These are phyloP conservation scores for Penaeus indicus DNA, from an alignment of 1,140 invertebrate genomes.

Conservation along the genomic window DNA sequence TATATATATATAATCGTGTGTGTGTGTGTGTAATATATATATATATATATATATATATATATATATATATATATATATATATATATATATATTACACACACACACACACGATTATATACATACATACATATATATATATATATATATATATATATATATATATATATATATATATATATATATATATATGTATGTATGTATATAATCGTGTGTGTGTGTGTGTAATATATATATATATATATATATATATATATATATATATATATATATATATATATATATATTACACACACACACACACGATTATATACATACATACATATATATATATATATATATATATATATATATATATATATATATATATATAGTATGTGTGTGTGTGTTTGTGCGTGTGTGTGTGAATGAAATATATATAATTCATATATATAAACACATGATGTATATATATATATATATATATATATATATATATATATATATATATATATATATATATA, in stretches of 20 bases:
- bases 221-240: not conserved
- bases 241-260: not conserved
- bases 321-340: slow-evolving; percentile 27
- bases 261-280: slow-evolving; percentile 18
- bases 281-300: too few species aligned
- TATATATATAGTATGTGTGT: slow-evolving; percentile 30
- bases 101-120: too few species aligned
- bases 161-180: slow-evolving; percentile 27
- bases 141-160: slow-evolving; percentile 19
- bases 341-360: slow-evolving; percentile 21
- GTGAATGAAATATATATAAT: not conserved
- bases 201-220: too few species aligned
- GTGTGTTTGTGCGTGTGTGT: too few species aligned
- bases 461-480: too few species aligned
- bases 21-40: too few species aligned
- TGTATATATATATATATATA: too few species aligned
- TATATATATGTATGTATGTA: slow-evolving; percentile 12
- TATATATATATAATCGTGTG: too few species aligned
- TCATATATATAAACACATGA: too few species aligned
- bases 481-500: too few species aligned
- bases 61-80: too few species aligned
- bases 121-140: slow-evolving; percentile 18
- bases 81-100: slow-evolving; percentile 13
- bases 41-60: too few species aligned
- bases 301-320: not conserved